These are phyloP conservation scores for Patella pellucida DNA, from an alignment of 2,888 invertebrate species.

Conservation along the genomic window DNA sequence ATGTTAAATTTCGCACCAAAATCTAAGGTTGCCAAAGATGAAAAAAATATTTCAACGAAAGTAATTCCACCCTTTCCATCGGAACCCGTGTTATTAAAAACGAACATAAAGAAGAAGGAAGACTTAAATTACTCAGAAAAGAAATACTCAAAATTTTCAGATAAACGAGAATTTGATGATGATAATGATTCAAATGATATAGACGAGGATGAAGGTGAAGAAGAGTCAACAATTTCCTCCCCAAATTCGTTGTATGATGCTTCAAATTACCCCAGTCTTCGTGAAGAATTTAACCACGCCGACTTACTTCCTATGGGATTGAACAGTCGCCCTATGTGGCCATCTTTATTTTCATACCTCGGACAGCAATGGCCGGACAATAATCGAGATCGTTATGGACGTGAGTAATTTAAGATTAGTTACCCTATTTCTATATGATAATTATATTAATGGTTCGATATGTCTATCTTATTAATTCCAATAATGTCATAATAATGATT, in stretches of 20 bases:
- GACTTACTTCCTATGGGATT: neutral
- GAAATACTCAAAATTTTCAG: neutral
- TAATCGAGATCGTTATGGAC: neutral
- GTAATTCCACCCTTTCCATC: neutral
- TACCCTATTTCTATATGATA: too few relatives aligned
- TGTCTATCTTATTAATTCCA: too few relatives aligned
- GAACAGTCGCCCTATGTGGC: neutral
- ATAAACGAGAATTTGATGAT: neutral
- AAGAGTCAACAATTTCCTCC: neutral
- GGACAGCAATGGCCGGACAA: neutral
- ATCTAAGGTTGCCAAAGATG: neutral
- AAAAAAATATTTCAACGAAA: neutral
- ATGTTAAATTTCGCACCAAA: conserved; percentile 1
- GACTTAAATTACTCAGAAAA: too few relatives aligned
- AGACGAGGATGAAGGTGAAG: neutral
- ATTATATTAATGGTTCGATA: too few relatives aligned
- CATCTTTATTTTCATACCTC: neutral
- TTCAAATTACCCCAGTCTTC: neutral
- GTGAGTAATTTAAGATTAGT: neutral
- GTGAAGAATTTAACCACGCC: neutral
- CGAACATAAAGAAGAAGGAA: neutral
- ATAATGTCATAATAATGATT: too few relatives aligned
- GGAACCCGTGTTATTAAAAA: neutral
- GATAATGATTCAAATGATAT: neutral
- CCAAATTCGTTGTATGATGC: neutral